Base-by-base conservation (phyloP, 1,140 invertebrate genomes). In the Pteromalus puparum region DNA sequence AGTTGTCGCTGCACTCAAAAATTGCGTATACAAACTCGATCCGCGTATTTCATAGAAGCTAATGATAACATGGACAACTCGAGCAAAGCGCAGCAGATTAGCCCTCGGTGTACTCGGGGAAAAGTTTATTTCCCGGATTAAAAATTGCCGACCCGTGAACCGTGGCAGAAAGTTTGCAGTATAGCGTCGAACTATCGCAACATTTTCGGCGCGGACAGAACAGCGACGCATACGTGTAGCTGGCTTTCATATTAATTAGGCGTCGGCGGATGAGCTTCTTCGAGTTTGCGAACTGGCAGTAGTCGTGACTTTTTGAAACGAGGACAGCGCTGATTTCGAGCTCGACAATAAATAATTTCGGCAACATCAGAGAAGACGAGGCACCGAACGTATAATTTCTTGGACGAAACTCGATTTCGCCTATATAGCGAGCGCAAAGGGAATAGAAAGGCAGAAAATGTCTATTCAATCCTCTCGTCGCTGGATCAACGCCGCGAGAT, bases 41-140 rank as follows among this genome's bases (percentile, higher is more conserved):
- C 42, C 38, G 42, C 42, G 48, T 73, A 73, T 73, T 81, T 48
- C 68, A 34, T 34, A 73, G 48, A 53, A 73, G 68, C n/a, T 81
- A 81, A 73, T 81, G 26, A 81, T 73, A 81, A 81, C 26, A 53
- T 10, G 6, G 24, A 7, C n/a, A 38, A 42, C 53, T 61, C 53
- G 21, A 53, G 18, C 48, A n/a, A 81, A 73, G 42, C n/a, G 78
- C 13, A 9, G 24, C 38, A 38, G 21, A 78, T 78, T 78, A 78
- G 34, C 26, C 1, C 18, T 67, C 53, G 30, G 30, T 53, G 21
- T 61, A 65, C 76, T 48, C n/a, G 48, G 21, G 2, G 6, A 78
- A 78, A 65, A 67, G 53, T 65, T 78, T 61, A 34, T 34, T 38
- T 53, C 21, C 2, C 61, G 76, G 65, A 78, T 67, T 78, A 67